A percentile compares a stretch with the other conserved stretches of the same genome.
phyloP scores from a whole-genome alignment of 1,140 invertebrate genomes.

The Trichonephila clavata region DNA sequence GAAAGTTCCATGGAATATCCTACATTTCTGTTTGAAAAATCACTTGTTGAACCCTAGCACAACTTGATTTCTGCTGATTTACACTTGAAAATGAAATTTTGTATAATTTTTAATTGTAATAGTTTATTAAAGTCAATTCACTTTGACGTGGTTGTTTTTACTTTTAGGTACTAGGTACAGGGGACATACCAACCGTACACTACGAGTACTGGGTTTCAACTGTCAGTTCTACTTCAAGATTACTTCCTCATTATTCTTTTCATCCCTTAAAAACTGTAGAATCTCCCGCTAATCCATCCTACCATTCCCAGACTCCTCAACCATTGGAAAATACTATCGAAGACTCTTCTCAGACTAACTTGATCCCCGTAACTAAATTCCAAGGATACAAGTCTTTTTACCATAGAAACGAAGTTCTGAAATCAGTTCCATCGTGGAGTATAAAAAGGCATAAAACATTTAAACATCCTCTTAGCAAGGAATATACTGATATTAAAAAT shows the following conservation, averaged over 20 bases:
- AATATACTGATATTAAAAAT: neutral
- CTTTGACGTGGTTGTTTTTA: neutral
- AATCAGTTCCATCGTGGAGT: conserved; percentile 72
- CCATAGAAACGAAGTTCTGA: conserved; percentile 61
- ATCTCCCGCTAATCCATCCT: neutral
- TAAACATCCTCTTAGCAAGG: neutral
- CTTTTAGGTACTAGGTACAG: conserved; percentile 65
- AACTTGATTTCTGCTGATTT: too few species aligned
- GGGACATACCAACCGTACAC: conserved; percentile 63
- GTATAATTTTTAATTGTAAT: too few species aligned
- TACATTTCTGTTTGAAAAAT: too few species aligned
- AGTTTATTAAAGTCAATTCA: too few species aligned
- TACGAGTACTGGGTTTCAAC: conserved; percentile 71
- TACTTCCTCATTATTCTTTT: neutral
- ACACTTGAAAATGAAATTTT: too few species aligned
- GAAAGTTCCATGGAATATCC: too few species aligned
- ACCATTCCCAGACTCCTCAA: neutral
- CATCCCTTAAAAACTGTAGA: neutral
- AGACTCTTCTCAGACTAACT: neutral
- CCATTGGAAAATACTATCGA: neutral
- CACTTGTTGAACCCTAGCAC: too few species aligned
- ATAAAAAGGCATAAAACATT: conserved; percentile 16
- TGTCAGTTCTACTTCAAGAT: neutral
- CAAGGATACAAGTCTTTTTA: conserved; percentile 69
- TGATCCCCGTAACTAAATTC: neutral